These are phyloP conservation scores for Paracyclopina nana DNA, from an alignment of 1,140 invertebrate genomes.

Conservation along the genomic window DNA sequence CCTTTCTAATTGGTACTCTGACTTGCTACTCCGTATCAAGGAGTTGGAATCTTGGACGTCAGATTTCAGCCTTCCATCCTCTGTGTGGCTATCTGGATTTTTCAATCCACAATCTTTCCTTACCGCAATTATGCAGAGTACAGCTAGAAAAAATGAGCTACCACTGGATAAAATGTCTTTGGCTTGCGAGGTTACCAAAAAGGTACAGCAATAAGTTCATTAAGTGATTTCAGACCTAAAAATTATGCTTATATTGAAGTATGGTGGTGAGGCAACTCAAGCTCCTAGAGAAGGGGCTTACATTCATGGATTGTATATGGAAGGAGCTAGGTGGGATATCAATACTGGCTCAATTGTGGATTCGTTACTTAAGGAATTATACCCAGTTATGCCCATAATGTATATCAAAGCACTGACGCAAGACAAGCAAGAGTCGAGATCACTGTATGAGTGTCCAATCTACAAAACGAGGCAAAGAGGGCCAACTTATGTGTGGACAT, in stretches of 20 bases:
- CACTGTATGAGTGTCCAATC: slow-evolving; percentile 84
- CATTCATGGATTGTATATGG: slow-evolving; percentile 80
- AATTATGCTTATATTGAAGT: too few relatives aligned
- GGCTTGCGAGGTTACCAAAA: slow-evolving; percentile 91
- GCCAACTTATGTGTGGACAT: slow-evolving; percentile 87
- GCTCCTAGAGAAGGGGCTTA: slow-evolving; percentile 77
- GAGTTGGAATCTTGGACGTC: slow-evolving; percentile 85
- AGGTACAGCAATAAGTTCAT: slow-evolving; percentile 81
- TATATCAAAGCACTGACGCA: slow-evolving; percentile 47
- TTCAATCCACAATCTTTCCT: slow-evolving; percentile 91
- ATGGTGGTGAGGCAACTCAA: too few relatives aligned
- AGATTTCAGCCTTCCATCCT: slow-evolving; percentile 73
- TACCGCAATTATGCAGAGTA: slow-evolving; percentile 93
- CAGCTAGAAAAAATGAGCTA: slow-evolving; percentile 71
- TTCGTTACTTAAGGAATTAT: slow-evolving; percentile 70
- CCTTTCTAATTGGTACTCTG: slow-evolving; percentile 74
- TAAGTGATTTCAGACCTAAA: too few relatives aligned
- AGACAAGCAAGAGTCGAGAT: slow-evolving; percentile 73
- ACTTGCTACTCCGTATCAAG: slow-evolving; percentile 60
- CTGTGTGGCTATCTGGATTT: slow-evolving; percentile 85
- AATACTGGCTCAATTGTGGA: slow-evolving; percentile 69
- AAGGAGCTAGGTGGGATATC: slow-evolving; percentile 67
- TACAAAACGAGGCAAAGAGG: slow-evolving; percentile 77
- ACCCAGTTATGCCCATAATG: slow-evolving; percentile 80
- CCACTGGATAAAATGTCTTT: slow-evolving; percentile 91